phyloP scores from a whole-genome alignment of 2,113 vertebrate genomes.

The Gallinago undulata region DNA sequence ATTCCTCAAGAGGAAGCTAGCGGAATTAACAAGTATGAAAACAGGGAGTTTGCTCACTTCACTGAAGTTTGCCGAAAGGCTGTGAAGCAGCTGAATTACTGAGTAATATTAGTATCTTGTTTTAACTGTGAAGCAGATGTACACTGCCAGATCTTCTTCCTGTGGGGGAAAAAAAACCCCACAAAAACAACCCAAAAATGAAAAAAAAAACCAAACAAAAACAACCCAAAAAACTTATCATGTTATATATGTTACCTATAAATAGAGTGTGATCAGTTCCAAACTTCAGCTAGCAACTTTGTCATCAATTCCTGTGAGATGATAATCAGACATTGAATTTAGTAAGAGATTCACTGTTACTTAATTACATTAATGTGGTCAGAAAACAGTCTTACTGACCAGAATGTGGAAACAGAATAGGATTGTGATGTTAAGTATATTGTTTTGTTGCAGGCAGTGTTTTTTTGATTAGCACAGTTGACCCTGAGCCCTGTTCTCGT shows the following conservation, averaged over 20 bases:
- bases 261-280: not conserved
- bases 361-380: not conserved
- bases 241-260: not conserved
- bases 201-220: not conserved
- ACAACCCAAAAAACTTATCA: not conserved
- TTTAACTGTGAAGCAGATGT: constrained; percentile 24
- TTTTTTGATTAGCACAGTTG: not conserved
- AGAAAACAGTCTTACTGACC: not conserved
- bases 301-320: not conserved
- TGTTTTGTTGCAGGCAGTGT: not conserved
- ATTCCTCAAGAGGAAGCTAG: not conserved
- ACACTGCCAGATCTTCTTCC: not conserved
- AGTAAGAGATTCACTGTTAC: not conserved
- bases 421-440: not conserved
- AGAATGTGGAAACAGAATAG: not conserved
- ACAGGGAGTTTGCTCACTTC: not conserved
- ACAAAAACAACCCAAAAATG: not conserved
- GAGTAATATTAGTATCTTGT: not conserved
- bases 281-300: not conserved
- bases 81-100: not conserved
- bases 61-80: constrained; percentile 5
- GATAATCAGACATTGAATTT: not conserved
- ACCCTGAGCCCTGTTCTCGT: not conserved
- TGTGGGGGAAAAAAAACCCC: not conserved
- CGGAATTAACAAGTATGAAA: not conserved